Evolutionary conservation across 2,113 vertebrate genomes (phyloP).

Genomic region (Aplodontia rufa): DNA sequence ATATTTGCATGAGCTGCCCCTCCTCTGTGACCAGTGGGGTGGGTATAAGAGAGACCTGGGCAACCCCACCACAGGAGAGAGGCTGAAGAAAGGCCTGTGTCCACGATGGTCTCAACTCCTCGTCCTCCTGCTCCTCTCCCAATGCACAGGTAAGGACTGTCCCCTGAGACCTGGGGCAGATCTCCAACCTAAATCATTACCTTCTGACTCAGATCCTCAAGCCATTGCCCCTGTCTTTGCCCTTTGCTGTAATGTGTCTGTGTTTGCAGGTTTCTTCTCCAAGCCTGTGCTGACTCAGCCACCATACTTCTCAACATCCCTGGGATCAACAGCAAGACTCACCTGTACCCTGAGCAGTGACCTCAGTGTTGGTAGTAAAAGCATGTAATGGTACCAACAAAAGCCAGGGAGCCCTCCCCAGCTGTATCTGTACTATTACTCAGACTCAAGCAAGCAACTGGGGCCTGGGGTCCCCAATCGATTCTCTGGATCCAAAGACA

Average conservation of each 20-base stretch:
- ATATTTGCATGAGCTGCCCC: neutral
- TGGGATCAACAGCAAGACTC: neutral
- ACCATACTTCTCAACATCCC: neutral
- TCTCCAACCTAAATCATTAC: neutral
- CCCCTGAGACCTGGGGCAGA: fast-evolving
- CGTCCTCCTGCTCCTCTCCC: neutral
- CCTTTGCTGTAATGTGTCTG: neutral
- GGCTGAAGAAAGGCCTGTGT: neutral
- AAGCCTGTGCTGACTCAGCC: neutral
- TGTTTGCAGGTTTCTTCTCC: neutral
- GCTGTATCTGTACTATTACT: neutral
- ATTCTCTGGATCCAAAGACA: neutral
- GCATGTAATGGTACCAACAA: neutral
- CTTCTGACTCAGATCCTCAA: neutral
- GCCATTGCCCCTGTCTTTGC: fast-evolving
- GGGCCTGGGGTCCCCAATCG: neutral
- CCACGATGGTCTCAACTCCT: neutral
- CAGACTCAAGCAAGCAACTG: neutral
- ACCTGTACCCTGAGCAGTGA: neutral
- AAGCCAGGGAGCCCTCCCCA: neutral
- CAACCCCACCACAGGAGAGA: neutral
- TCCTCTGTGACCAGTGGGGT: neutral
- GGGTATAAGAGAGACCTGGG: neutral
- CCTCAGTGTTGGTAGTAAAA: neutral
- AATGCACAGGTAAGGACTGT: neutral